Base-by-base conservation (phyloP, 2,113 vertebrate species). In the Thryonomys swinderianus region DNA sequence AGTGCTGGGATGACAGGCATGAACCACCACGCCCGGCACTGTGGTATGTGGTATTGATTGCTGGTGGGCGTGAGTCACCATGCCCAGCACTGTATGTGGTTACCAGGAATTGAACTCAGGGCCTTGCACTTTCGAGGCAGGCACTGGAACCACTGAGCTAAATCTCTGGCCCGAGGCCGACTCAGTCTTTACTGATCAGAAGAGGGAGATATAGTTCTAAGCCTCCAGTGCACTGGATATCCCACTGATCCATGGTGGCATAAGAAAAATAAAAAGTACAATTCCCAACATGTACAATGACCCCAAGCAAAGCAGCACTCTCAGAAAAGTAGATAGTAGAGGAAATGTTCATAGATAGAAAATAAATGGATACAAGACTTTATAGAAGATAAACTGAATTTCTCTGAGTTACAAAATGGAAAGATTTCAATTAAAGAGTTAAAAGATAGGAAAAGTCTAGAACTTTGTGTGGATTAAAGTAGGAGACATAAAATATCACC, bases 391-490 rank as follows among this genome's bases (percentile, higher is more conserved):
- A 45, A 40, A 51, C 59, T 78, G 73, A 81, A 93, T 61, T 88
- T 12, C n/a, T 57, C 51, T 71, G 40, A 40, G 9, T 25, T 42
- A 13, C 4, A 94, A 30, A 67, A 78, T 48, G 32, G 61, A 18
- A 84, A 83, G 61, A 67, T 78, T 48, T 48, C 59, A 94, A 17
- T 17, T 66, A 12, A 45, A 91, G 30, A 91, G 23, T 34, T 11
- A 95, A 93, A 87, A 88, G 71, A 82, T 25, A 82, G 34, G 55
- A 94, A 95, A 79, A 69, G 8, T 40, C 42, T 27, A 82, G 59
- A 85, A 88, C n/a, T 25, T 27, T 82, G 67, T 57, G 23, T 40
- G 40, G n/a, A 91, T 88, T 94, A 74, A 93, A 94, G 59, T 40
- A 37, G 17, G 57, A 92, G 21, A 85, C 51, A 51, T 12, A 51